phyloP scores from a whole-genome alignment of 2,113 vertebrate genomes.

The Carassius gibelio region DNA sequence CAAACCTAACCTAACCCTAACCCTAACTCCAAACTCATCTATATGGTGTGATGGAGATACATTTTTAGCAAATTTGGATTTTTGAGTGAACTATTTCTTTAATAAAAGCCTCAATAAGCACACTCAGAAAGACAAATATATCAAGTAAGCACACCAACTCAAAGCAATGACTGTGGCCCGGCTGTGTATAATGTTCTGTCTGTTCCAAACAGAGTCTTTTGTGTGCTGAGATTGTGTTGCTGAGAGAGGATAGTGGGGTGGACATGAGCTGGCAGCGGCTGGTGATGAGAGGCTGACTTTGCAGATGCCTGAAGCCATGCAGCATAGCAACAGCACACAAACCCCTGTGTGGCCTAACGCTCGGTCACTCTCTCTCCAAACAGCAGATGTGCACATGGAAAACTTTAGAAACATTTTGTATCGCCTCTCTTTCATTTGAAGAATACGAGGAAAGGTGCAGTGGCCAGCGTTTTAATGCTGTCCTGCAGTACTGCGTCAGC shows the following conservation, averaged over 20 bases:
- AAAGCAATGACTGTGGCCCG: background rate
- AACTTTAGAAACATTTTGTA: background rate
- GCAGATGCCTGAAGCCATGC: conserved; percentile 35
- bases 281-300: conserved; percentile 32
- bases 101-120: conserved; percentile 15
- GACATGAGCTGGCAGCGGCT: background rate
- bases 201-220: conserved; percentile 35
- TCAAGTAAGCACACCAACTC: background rate
- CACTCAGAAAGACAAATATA: conserved; percentile 25
- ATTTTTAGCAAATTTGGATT: background rate
- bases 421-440: background rate
- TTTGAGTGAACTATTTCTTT: background rate
- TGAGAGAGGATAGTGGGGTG: background rate
- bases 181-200: background rate
- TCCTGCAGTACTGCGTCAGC: conserved; percentile 68
- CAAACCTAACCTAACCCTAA: too few species aligned
- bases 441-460: conserved; percentile 7
- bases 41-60: background rate
- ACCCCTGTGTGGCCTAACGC: conserved; percentile 28
- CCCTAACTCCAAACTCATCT: background rate
- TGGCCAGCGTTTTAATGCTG: conserved; percentile 55
- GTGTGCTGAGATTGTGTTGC: conserved; percentile 25
- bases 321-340: conserved; percentile 31
- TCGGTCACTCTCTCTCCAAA: conserved; percentile 22
- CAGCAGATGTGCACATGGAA: conserved; percentile 17